Conservation (phyloP, 2,797 vertebrate genomes). For the Acanthurus tractus region DNA sequence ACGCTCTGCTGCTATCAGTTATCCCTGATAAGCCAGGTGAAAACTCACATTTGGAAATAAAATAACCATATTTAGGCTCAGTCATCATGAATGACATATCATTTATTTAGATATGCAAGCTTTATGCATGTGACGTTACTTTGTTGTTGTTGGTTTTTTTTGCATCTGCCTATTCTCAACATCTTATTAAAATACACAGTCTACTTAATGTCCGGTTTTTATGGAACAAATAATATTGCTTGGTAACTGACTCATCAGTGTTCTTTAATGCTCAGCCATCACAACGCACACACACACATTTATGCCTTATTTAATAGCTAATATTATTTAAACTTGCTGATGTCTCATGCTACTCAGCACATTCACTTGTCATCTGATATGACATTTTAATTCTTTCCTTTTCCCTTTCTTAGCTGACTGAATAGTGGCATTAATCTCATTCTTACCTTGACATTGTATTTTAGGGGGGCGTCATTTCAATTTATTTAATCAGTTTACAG, state of each 20-base stretch:
- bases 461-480: not conserved
- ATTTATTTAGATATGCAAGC: not conserved
- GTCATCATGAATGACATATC: not conserved
- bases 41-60: not conserved
- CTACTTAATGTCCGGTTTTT: not conserved
- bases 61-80: not conserved
- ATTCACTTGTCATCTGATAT: not conserved
- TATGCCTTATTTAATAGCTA: constrained; percentile 14
- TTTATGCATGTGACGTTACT: too few species aligned
- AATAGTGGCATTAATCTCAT: not conserved
- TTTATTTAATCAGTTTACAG: not conserved
- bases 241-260: not conserved
- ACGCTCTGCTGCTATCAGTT: not conserved
- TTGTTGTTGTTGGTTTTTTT: not conserved
- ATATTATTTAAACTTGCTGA: constrained; percentile 10
- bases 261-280: not conserved
- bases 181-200: not conserved
- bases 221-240: not conserved
- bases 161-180: not conserved
- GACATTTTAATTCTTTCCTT: not conserved
- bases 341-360: not conserved
- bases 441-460: not conserved
- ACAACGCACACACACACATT: not conserved
- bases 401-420: not conserved
- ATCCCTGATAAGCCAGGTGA: not conserved